These are phyloP conservation scores for Melanchra persicariae DNA, from an alignment of 2,888 invertebrate species.

Conservation along the genomic window DNA sequence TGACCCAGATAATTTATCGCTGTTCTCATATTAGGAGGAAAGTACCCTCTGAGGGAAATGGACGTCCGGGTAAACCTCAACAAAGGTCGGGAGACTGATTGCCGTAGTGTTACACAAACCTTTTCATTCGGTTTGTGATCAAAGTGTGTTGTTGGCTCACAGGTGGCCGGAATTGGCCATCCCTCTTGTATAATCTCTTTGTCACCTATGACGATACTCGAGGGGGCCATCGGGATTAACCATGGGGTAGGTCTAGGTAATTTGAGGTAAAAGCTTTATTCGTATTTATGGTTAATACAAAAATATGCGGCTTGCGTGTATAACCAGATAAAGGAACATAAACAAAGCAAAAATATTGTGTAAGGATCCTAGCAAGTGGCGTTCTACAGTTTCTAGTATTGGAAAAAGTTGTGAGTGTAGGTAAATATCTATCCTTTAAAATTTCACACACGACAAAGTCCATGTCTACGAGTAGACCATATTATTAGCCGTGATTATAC, in stretches of 20 bases:
- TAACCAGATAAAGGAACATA: no score
- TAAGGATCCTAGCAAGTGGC: no score
- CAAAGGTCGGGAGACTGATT: conserved; percentile 55
- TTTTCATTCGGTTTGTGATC: conserved; percentile 43
- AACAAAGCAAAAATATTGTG: no score
- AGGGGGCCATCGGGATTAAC: conserved; percentile 3
- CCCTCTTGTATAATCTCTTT: conserved; percentile 32
- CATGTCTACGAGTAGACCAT: no score
- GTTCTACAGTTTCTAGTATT: no score
- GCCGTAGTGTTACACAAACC: conserved; percentile 16
- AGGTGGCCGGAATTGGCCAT: conserved; percentile 36
- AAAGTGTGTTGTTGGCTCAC: conserved; percentile 27
- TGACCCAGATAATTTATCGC: conserved; percentile 54
- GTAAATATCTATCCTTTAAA: no score
- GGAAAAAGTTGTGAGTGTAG: no score
- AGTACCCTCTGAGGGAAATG: conserved; percentile 38
- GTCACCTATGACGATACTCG: conserved; percentile 13
- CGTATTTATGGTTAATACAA: neutral
- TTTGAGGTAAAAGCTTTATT: neutral
- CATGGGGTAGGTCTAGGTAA: neutral
- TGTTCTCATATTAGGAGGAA: conserved; percentile 33
- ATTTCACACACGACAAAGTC: no score
- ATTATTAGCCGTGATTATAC: no score
- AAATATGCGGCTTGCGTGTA: neutral
- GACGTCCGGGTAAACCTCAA: conserved; percentile 38